Base-by-base conservation (phyloP, 2,113 vertebrate genomes). In the Proterorhinus semilunaris region DNA sequence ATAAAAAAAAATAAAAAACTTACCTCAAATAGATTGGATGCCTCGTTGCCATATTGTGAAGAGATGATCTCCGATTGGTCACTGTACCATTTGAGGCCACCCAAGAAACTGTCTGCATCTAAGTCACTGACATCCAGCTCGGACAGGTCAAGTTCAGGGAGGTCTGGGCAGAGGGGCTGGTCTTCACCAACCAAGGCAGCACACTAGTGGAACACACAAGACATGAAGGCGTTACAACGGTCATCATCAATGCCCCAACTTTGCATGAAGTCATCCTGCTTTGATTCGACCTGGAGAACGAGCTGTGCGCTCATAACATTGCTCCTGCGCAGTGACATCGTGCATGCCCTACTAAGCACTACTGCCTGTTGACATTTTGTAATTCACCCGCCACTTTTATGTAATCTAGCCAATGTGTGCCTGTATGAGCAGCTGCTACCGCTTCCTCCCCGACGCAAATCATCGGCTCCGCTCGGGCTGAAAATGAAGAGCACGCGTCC, bases 41-140 rank as follows among this genome's bases (percentile, higher is more conserved):
- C 93, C 82, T 99, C 97, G 78, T 95, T 96, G 93, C 93, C 95
- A 89, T 99, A 99, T 90, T 98, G 98, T 83, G 94, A 94, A 90
- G 97, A 97, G 93, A 99, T 98, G 72, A 98, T 96, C 93, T 98
- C 98, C 66, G 97, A 98, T 94, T 99, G 98, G 95, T 99, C 98
- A 5, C 94, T 98, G 94, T 98, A 99, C 98, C 98, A 99, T 91
- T 98, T 99, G 91, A 99, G 95, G 86, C 98, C 98, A 44, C 96
- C 97, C 86, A 98, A 91, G 91, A 98, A 99, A 88, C 94, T 95
- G 91, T 98, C 96, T 0, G 96, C 94, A 11, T 98, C 96, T 89
- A 99, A 93, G 92, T 99, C 98, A 0, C 97, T 98, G 88, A 98
- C 98, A 82, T 98, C 98, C 80, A 99, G 94, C 93, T 99, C 98